phyloP scores from a whole-genome alignment of 2,113 vertebrate species.

The Mionectes macconnelli region DNA sequence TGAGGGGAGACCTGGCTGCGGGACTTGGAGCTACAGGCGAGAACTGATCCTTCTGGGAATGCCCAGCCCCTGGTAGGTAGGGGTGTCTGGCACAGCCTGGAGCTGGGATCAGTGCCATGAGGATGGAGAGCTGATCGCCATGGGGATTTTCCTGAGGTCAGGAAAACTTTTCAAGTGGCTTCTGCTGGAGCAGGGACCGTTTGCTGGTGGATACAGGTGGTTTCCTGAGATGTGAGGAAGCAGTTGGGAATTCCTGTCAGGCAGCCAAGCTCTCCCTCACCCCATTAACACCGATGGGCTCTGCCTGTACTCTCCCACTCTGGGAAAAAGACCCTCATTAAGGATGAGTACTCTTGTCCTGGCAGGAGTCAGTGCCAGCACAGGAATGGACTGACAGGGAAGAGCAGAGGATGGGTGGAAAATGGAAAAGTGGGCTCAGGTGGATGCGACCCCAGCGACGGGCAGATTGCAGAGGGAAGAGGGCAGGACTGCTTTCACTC shows the following conservation, averaged over 20 bases:
- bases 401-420: background rate
- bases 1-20: rapidly evolving
- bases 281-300: background rate
- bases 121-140: background rate
- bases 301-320: background rate
- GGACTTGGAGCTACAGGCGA: background rate
- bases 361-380: background rate
- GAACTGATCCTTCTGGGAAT: background rate
- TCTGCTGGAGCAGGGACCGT: background rate
- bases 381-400: background rate
- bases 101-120: background rate
- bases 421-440: background rate
- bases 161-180: background rate
- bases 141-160: background rate
- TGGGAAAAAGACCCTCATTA: background rate
- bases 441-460: background rate
- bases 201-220: background rate
- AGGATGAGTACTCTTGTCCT: background rate
- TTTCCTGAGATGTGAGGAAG: background rate
- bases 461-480: background rate
- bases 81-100: background rate
- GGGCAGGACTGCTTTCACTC: background rate
- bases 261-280: background rate
- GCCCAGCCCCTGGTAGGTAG: background rate
- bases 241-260: rapidly evolving